A percentile compares a stretch with the other conserved stretches of the same genome.
Conservation (phyloP, 2,113 vertebrate species). For the Chrysemys picta region DNA sequence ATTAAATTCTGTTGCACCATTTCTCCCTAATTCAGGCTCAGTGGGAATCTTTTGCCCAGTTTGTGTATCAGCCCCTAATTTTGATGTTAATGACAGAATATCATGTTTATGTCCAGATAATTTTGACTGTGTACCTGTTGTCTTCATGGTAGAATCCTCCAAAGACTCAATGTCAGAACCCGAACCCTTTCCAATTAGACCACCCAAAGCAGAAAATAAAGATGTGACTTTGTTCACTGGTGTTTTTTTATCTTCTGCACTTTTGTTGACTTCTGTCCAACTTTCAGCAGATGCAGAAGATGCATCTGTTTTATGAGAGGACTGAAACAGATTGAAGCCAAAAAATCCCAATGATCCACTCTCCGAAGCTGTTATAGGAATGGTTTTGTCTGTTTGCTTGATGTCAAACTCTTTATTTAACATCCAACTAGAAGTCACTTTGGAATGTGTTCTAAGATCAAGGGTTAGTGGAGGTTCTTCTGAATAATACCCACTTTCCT, state of each 20-base stretch:
- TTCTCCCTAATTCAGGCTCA: slow-evolving; percentile 9
- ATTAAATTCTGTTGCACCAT: slow-evolving; percentile 64
- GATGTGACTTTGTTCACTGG: slow-evolving; percentile 84
- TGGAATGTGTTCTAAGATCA: slow-evolving; percentile 84
- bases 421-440: neutral
- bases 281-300: slow-evolving; percentile 76
- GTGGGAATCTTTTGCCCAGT: neutral
- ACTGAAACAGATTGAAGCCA: slow-evolving; percentile 75
- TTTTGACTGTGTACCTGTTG: slow-evolving; percentile 22
- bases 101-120: slow-evolving; percentile 49
- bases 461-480: slow-evolving; percentile 79
- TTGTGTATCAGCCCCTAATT: slow-evolving; percentile 1
- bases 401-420: slow-evolving; percentile 40
- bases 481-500: slow-evolving; percentile 26
- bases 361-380: slow-evolving; percentile 24
- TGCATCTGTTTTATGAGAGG: slow-evolving; percentile 68
- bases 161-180: slow-evolving; percentile 70
- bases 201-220: slow-evolving; percentile 85
- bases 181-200: slow-evolving; percentile 80
- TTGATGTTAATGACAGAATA: slow-evolving; percentile 21
- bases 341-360: slow-evolving; percentile 72
- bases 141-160: slow-evolving; percentile 47
- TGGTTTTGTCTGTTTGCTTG: slow-evolving; percentile 21
- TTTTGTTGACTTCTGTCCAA: slow-evolving; percentile 77
- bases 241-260: slow-evolving; percentile 80